Percentiles rank a stretch among this genome's conserved stretches.
phyloP scores from a whole-genome alignment of 2,888 invertebrate genomes.

The Coleophora deauratella region DNA sequence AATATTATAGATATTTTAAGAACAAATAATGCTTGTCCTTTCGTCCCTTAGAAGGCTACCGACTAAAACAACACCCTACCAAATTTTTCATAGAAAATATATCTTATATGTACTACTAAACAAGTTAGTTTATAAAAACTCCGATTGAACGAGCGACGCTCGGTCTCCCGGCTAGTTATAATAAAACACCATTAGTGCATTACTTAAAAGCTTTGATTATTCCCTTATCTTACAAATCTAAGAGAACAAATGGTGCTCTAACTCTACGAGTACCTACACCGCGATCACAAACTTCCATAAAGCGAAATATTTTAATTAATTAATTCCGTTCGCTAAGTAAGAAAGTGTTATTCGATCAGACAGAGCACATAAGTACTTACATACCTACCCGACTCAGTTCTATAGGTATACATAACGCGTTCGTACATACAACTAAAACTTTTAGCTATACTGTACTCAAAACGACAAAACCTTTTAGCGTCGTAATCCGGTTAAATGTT shows the following conservation, averaged over 20 bases:
- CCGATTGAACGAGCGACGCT: too few species aligned
- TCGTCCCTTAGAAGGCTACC: too few species aligned
- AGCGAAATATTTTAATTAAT: constrained; percentile 25
- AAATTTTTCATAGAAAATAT: too few species aligned
- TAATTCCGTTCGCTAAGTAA: constrained; percentile 21
- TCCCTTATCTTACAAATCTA: neutral
- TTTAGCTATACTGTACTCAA: constrained; percentile 12
- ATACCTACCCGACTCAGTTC: too few species aligned
- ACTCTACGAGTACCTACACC: constrained; percentile 5
- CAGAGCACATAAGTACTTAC: neutral
- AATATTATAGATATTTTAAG: too few species aligned
- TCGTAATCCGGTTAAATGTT: constrained; percentile 20
- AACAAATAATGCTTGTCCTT: too few species aligned
- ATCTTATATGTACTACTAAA: too few species aligned
- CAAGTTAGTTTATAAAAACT: too few species aligned
- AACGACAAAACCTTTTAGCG: constrained; percentile 29
- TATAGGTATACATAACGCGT: constrained; percentile 10
- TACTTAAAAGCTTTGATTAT: neutral
- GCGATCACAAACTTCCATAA: constrained; percentile 22
- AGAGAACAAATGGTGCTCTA: constrained; percentile 5
- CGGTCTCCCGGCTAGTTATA: neutral
- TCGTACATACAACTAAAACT: constrained; percentile 11
- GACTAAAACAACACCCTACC: too few species aligned
- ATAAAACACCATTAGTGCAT: too few species aligned
- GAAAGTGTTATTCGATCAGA: constrained; percentile 17